Evolutionary conservation across 2,888 invertebrate genomes (phyloP).

Genomic region (Priapulus caudatus): DNA sequence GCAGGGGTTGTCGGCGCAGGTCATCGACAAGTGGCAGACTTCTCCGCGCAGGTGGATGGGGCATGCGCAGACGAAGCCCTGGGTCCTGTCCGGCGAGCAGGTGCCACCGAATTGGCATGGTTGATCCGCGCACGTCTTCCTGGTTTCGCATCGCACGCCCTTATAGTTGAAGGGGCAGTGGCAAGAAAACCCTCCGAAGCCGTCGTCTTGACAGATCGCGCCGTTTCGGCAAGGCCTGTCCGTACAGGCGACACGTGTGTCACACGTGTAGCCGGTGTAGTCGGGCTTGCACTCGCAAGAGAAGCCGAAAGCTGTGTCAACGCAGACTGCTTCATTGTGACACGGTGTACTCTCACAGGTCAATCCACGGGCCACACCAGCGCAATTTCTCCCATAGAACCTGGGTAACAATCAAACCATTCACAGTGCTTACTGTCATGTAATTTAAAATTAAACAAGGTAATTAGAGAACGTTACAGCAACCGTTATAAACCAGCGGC

Average conservation of each 20-base stretch:
- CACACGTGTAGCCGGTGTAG: background rate
- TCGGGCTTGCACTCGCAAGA: background rate
- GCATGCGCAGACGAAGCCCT: background rate
- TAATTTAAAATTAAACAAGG: slow-evolving; percentile 1
- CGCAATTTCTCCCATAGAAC: background rate
- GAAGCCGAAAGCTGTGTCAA: background rate
- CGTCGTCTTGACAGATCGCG: background rate
- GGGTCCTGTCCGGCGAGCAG: background rate
- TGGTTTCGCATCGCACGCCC: background rate
- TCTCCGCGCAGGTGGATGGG: background rate
- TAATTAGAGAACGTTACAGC: too few species aligned
- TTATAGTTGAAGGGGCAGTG: background rate
- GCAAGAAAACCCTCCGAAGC: background rate
- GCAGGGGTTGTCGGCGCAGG: background rate
- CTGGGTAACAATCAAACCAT: background rate
- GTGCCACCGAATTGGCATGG: background rate
- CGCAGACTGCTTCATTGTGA: background rate
- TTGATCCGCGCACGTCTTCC: background rate
- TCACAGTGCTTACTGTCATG: background rate
- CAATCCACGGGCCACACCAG: background rate
- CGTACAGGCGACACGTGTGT: background rate
- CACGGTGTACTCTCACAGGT: background rate
- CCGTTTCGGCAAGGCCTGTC: background rate
- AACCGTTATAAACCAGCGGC: background rate
- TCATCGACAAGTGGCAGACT: background rate